Percentiles rank a stretch among this genome's conserved stretches.
These are phyloP conservation scores for Corydoras maculifer DNA, from an alignment of 2,113 vertebrate genomes.

Conservation along the genomic window DNA sequence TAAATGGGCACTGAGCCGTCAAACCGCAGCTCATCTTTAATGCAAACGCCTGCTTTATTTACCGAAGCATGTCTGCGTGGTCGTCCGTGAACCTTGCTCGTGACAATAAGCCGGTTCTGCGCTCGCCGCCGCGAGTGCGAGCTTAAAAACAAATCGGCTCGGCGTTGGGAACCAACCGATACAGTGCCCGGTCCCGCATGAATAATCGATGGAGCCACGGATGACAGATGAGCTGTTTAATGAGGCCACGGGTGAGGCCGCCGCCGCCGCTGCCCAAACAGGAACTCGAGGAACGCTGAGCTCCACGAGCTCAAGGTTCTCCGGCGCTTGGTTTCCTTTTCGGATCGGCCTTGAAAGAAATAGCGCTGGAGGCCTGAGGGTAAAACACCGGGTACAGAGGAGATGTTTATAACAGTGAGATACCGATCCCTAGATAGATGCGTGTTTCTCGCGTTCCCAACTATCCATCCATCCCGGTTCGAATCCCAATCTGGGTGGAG, in stretches of 20 bases:
- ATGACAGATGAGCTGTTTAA: slow-evolving; percentile 65
- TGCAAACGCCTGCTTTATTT: slow-evolving; percentile 25
- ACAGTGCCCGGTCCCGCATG: slow-evolving; percentile 42
- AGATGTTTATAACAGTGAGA: neutral
- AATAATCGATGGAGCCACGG: slow-evolving; percentile 60
- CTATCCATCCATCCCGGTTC: no score
- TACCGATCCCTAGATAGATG: no score
- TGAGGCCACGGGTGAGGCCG: slow-evolving; percentile 46
- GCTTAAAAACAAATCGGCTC: slow-evolving; percentile 45
- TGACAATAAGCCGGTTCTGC: slow-evolving; percentile 41
- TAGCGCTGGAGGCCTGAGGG: neutral
- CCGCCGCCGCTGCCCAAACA: slow-evolving; percentile 25
- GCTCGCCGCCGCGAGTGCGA: slow-evolving; percentile 35
- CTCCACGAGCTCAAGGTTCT: slow-evolving; percentile 28
- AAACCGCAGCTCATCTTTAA: slow-evolving; percentile 23
- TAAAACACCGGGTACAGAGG: neutral
- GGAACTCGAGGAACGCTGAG: slow-evolving; percentile 20
- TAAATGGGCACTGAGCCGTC: slow-evolving; percentile 31
- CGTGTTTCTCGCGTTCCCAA: no score
- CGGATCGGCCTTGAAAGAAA: slow-evolving; percentile 3
- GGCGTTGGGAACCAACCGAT: slow-evolving; percentile 42
- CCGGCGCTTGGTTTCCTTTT: neutral
- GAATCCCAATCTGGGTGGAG: no score
- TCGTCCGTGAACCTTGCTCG: slow-evolving; percentile 21
- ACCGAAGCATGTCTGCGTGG: slow-evolving; percentile 33